Evolutionary conservation across 2,797 vertebrate species (phyloP).

Genomic region (Anguilla pacifica): DNA sequence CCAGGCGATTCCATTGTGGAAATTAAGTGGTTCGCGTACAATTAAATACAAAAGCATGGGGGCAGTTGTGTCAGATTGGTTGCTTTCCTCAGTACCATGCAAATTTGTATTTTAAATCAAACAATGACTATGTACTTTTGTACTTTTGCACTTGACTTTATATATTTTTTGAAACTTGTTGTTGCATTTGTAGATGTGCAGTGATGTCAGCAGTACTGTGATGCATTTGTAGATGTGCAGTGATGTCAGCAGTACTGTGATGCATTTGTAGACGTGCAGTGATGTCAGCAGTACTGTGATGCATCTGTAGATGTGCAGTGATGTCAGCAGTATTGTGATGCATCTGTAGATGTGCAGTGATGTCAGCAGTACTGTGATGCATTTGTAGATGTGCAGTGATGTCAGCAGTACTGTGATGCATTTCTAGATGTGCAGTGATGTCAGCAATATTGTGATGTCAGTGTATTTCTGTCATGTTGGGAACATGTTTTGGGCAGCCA

Average conservation of each 20-base stretch:
- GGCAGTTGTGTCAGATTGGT: no score
- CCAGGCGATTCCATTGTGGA: neutral
- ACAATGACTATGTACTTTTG: no score
- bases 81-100: no score
- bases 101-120: no score
- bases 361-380: neutral
- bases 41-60: no score
- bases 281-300: no score
- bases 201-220: neutral
- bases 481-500: neutral
- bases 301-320: neutral
- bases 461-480: neutral
- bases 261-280: no score
- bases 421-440: neutral
- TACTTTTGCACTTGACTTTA: no score
- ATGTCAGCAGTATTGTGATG: neutral
- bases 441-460: neutral
- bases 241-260: no score
- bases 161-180: no score
- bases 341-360: no score
- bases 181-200: no score
- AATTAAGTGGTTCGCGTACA: neutral
- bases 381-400: neutral
- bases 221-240: neutral
- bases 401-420: neutral